Conservation (phyloP, 2,113 vertebrate genomes). For the Chaetodon auriga region DNA sequence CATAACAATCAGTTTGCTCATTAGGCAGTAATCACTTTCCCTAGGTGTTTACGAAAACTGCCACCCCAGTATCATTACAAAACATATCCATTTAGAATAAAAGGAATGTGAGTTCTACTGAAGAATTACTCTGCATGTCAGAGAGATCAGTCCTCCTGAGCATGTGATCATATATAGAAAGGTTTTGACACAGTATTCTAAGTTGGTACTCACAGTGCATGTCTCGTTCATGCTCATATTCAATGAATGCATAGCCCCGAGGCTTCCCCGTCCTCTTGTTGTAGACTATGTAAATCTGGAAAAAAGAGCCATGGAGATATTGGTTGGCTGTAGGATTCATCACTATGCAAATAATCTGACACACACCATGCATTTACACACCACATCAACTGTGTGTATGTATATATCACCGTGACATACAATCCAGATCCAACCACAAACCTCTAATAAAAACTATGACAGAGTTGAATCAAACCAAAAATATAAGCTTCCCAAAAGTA, state of each 20-base stretch:
- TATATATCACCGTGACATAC: not conserved
- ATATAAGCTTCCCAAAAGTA: not conserved
- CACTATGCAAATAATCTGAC: not conserved
- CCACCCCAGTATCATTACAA: slow-evolving; percentile 4
- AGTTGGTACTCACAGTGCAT: slow-evolving; percentile 92
- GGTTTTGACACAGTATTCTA: not conserved
- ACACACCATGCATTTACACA: too few species aligned
- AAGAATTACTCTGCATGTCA: slow-evolving; percentile 6
- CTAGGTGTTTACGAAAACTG: not conserved
- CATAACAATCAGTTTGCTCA: slow-evolving; percentile 5
- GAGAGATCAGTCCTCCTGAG: not conserved
- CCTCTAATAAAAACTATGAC: not conserved
- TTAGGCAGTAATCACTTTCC: not conserved
- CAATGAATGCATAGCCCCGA: slow-evolving; percentile 95
- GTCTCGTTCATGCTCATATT: slow-evolving; percentile 95
- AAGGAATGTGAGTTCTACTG: not conserved
- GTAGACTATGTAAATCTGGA: slow-evolving; percentile 95
- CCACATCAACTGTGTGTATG: too few species aligned
- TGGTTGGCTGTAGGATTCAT: not conserved
- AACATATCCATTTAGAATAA: not conserved
- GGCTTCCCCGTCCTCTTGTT: slow-evolving; percentile 94
- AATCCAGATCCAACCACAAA: not conserved
- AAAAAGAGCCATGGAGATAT: not conserved
- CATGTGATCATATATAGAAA: not conserved
- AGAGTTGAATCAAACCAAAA: not conserved